Conservation (phyloP, 2,113 vertebrate genomes). For the Otolemur garnettii region DNA sequence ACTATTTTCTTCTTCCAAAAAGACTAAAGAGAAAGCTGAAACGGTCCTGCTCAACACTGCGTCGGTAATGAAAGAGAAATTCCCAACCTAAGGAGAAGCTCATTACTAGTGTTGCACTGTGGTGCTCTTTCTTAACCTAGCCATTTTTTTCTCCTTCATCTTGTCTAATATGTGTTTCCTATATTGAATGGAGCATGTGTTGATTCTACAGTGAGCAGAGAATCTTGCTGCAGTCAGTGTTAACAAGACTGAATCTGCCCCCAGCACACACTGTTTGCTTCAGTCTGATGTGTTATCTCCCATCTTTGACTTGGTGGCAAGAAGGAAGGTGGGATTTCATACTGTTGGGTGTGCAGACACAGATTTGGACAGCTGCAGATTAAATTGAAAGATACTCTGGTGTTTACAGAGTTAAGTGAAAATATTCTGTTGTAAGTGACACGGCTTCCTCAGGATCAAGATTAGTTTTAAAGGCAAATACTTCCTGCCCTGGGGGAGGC, state of each 20-base stretch:
- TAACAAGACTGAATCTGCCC: background rate
- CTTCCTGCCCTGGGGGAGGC: background rate
- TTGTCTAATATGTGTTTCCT: background rate
- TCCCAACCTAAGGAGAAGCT: background rate
- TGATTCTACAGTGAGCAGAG: background rate
- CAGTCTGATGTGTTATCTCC: background rate
- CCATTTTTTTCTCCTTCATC: background rate
- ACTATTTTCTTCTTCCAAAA: constrained; percentile 24
- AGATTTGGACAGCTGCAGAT: background rate
- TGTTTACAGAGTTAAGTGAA: background rate
- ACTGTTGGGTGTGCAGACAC: background rate
- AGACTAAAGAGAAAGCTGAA: background rate
- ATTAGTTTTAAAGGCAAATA: background rate
- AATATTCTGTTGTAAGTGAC: background rate
- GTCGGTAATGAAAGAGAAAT: background rate
- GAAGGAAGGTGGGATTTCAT: background rate
- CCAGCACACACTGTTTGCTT: background rate
- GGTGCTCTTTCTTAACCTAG: background rate
- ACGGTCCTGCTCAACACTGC: background rate
- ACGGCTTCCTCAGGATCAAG: background rate
- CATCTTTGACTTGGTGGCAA: background rate
- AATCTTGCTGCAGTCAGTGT: background rate
- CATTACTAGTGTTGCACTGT: background rate
- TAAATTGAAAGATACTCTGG: constrained; percentile 6
- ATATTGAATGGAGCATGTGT: background rate